Evolutionary conservation across 2,113 vertebrate species (phyloP), one percentile per base, ranked within the genome.

Genomic region (Prionailurus bengalensis): DNA sequence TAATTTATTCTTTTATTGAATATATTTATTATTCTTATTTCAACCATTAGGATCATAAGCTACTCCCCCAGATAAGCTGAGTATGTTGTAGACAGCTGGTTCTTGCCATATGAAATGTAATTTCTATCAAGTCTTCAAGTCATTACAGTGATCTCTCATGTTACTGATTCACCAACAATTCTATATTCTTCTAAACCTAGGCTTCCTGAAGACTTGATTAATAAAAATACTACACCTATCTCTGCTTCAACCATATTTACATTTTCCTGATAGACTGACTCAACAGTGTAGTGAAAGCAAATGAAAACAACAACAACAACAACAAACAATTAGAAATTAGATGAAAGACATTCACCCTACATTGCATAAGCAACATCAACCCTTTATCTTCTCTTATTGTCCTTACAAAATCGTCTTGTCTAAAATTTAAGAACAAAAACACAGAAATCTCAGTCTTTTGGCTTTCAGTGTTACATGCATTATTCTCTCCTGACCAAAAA

Each of bases 341-440:
- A 65, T 80, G 51, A 85, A 96, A 91, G 23, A 11, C 7, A 70
- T 55, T 80, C 7, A 68, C n/a, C 6, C 39, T 29, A 51, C 9
- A 12, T 31, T 65, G 14, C 53, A 48, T 55, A 84, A 65, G 19
- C 21, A 85, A 71, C 16, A 79, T 78, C 27, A 94, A 89, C 31
- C 68, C 66, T 79, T 63, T 70, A 80, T 94, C 14, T n/a, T 89
- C n/a, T 78, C 51, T 90, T 90, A 80, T 7, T 53, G 12, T n/a
- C 23, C 23, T n/a, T 80, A 73, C 45, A 71, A 85, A 96, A 73
- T 65, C 7, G 1, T 17, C 89, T 5, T 85, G 71, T 42, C 16
- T 96, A 94, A 90, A 91, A 55, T 53, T 63, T 63, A 73, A 78
- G 51, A 90, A n/a, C 4, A 71, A 45, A 90, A 42, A 53, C 8